A percentile compares a stretch with the other conserved stretches of the same genome.
phyloP scores from a whole-genome alignment of 1,140 invertebrate species.

The Zophobas atratus region DNA sequence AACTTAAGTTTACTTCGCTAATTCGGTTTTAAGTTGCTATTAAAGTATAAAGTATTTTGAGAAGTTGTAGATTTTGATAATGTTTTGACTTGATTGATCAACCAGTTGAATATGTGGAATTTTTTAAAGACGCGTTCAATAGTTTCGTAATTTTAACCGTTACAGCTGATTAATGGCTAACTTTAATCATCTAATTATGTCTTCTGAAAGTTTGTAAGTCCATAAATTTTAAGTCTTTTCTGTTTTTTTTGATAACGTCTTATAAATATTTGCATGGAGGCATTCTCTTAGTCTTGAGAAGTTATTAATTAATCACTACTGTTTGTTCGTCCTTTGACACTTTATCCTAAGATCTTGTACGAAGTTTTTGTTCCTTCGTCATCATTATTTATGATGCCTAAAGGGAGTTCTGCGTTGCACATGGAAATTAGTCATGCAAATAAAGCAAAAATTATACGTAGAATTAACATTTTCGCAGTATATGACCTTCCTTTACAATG shows the following conservation, averaged over 20 bases:
- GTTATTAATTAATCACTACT: constrained; percentile 40
- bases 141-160: neutral
- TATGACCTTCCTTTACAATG: too few relatives aligned
- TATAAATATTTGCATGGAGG: constrained; percentile 32
- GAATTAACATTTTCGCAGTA: constrained; percentile 4
- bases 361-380: constrained; percentile 34
- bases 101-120: neutral
- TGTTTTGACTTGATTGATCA: neutral
- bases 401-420: constrained; percentile 13
- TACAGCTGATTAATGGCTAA: constrained; percentile 19
- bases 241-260: constrained; percentile 25
- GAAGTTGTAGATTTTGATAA: too few relatives aligned
- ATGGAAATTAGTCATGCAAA: constrained; percentile 30
- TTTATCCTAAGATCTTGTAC: constrained; percentile 35
- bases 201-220: constrained; percentile 9
- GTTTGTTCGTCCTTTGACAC: constrained; percentile 33
- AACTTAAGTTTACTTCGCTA: constrained; percentile 21
- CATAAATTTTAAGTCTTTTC: constrained; percentile 4
- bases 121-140: constrained; percentile 5
- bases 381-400: constrained; percentile 35
- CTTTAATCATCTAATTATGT: constrained; percentile 26
- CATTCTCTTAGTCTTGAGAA: constrained; percentile 25
- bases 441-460: constrained; percentile 8
- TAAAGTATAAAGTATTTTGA: neutral
- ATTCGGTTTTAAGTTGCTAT: constrained; percentile 1